Evolutionary conservation across 2,797 vertebrate genomes (phyloP).

Genomic region (Acipenser transmontanus): DNA sequence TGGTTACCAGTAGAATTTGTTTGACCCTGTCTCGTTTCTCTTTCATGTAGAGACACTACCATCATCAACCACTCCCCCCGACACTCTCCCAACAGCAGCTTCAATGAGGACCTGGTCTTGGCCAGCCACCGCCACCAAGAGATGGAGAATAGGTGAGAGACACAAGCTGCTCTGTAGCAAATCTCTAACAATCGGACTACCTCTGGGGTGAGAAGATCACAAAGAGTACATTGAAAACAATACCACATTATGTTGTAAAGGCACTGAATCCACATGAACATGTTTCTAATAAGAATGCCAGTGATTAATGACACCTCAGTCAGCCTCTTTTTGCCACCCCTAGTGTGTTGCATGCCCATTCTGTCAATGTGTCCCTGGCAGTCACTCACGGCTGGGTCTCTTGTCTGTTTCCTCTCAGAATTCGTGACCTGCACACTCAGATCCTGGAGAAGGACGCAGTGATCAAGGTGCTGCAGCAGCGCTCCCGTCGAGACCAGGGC

Average conservation of each 20-base stretch:
- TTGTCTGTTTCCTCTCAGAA: conserved; percentile 46
- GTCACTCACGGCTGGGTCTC: background rate
- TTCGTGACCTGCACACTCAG: conserved; percentile 84
- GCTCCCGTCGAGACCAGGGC: conserved; percentile 73
- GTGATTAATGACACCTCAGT: background rate
- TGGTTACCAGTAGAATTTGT: background rate
- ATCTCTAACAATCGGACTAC: too few relatives aligned
- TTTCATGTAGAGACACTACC: conserved; percentile 72
- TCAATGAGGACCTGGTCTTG: conserved; percentile 78
- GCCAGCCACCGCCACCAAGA: conserved; percentile 82
- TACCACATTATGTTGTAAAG: too few relatives aligned
- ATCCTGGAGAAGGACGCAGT: conserved; percentile 92
- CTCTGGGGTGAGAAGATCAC: too few relatives aligned
- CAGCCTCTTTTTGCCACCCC: background rate
- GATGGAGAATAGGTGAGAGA: conserved; percentile 85
- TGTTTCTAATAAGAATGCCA: too few relatives aligned
- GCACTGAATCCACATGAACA: too few relatives aligned
- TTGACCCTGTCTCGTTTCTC: background rate
- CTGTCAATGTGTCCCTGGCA: background rate
- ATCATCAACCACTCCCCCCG: conserved; percentile 89
- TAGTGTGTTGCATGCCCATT: background rate
- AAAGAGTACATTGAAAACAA: background rate
- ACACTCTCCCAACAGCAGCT: conserved; percentile 89
- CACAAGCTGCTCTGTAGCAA: background rate
- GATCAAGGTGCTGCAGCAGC: conserved; percentile 90